Evolutionary conservation across 2,113 vertebrate species (phyloP).

Genomic region (Toxostoma redivivum): DNA sequence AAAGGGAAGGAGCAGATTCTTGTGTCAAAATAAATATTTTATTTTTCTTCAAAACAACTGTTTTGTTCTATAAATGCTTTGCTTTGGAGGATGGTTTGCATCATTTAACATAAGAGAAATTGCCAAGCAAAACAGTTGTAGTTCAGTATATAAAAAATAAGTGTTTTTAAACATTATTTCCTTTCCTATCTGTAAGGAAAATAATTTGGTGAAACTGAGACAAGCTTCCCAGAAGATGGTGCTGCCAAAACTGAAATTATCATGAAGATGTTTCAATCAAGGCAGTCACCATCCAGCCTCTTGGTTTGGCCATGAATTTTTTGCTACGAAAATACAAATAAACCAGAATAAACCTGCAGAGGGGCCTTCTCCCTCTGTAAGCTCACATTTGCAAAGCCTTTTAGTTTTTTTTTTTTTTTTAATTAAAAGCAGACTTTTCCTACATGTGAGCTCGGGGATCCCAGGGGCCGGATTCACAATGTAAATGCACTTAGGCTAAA

Average conservation of each 20-base stretch:
- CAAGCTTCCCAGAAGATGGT: background rate
- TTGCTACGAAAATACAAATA: background rate
- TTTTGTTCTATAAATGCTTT: slow-evolving; percentile 40
- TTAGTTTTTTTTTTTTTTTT: background rate
- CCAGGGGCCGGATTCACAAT: slow-evolving; percentile 25
- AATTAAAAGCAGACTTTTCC: slow-evolving; percentile 56
- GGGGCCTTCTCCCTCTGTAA: background rate
- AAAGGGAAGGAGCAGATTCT: slow-evolving; percentile 8
- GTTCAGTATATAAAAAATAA: background rate
- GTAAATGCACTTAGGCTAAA: slow-evolving; percentile 43
- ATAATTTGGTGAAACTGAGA: background rate
- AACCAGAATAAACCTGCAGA: background rate
- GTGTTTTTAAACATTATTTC: background rate
- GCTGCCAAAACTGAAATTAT: background rate
- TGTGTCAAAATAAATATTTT: slow-evolving; percentile 39
- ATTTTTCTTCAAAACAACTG: slow-evolving; percentile 26
- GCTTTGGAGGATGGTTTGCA: slow-evolving; percentile 21
- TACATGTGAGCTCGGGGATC: background rate
- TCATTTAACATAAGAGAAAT: slow-evolving; percentile 47
- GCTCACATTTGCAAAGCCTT: background rate
- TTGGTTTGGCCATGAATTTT: background rate
- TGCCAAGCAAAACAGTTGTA: slow-evolving; percentile 18
- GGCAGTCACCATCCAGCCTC: background rate
- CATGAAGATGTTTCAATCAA: background rate
- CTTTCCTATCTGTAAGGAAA: background rate